Base-by-base conservation (phyloP, 2,888 invertebrate genomes). In the Hipparchia sbordonii region DNA sequence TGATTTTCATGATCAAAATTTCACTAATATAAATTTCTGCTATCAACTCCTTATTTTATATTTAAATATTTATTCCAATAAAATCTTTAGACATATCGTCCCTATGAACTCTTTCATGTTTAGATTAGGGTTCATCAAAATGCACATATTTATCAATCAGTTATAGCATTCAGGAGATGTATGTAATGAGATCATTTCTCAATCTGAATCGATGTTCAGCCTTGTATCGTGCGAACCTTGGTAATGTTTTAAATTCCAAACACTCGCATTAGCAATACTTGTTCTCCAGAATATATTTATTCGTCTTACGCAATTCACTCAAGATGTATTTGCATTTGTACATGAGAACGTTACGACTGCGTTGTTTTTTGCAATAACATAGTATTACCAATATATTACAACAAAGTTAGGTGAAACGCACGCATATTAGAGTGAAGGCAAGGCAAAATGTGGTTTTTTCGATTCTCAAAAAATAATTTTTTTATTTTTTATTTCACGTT, bases 201-300 rank as follows among this genome's bases (percentile, higher is more conserved):
- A 74, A 70, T 72, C 71, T 73, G 82, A 83, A 83, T 82, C 80
- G 80, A 83, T 81, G 81, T 80, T 81, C 73, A 82, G 79, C 82
- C 82, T 80, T 78, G 76, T 69, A 67, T 67, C 71, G 69, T 60
- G 65, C 74, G 72, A 77, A 75, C 77, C 74, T 77, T 77, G 72
- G 67, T 74, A 72, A 71, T 82, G 87, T 74, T 89, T 89, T 85
- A 84, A 86, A 90, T 89, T 90, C 88, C 85, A 84, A 85, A 85
- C 84, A 84, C 81, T 82, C 77, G 79, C 79, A 80, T 77, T 79
- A 79, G 80, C 77, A 78, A 67, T 59, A 82, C 75, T 76, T 71
- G 79, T 83, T 80, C 82, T 82, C 71, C 81, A 84, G 85, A 87
- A 85, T 85, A 83, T 82, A 83, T 83, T 86, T 66, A 60, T 68